Evolutionary conservation across 2,888 invertebrate genomes (phyloP).

Genomic region (Caenorhabditis doughertyi): DNA sequence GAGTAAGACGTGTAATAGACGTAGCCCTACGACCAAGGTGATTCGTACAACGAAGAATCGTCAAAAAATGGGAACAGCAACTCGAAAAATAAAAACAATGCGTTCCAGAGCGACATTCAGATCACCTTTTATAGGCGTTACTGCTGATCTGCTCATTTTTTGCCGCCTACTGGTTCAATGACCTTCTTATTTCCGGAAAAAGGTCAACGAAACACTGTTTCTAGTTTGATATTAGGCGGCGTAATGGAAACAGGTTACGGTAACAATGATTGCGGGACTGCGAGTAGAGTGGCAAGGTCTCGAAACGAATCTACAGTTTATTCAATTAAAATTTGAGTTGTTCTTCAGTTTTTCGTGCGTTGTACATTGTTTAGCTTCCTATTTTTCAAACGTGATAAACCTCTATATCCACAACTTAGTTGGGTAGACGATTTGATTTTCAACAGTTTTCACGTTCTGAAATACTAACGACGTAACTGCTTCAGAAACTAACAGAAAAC

Average conservation of each 20-base stretch:
- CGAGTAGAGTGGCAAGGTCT: too few relatives aligned
- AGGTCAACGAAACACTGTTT: constrained; percentile 18
- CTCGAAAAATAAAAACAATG: background rate
- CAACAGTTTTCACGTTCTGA: too few relatives aligned
- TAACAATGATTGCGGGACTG: background rate
- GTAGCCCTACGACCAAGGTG: background rate
- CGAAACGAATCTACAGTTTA: too few relatives aligned
- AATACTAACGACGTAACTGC: constrained; percentile 1
- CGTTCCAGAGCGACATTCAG: background rate
- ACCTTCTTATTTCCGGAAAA: background rate
- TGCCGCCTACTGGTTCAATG: constrained; percentile 21
- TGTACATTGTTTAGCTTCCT: too few relatives aligned
- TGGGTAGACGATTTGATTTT: too few relatives aligned
- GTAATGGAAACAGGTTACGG: background rate
- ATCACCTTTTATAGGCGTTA: background rate
- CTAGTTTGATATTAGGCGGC: constrained; percentile 3
- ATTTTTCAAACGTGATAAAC: too few relatives aligned
- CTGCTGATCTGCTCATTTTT: background rate
- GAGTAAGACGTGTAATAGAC: constrained; percentile 14
- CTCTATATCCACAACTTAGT: too few relatives aligned
- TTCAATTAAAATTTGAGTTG: too few relatives aligned
- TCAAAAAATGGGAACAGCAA: background rate
- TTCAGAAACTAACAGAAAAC: constrained; percentile 7
- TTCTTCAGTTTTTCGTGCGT: too few relatives aligned
- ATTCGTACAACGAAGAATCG: background rate